Evolutionary conservation across 2,113 vertebrate genomes (phyloP), one percentile per base, ranked within the genome.

Genomic region (Hymenochirus boettgeri): DNA sequence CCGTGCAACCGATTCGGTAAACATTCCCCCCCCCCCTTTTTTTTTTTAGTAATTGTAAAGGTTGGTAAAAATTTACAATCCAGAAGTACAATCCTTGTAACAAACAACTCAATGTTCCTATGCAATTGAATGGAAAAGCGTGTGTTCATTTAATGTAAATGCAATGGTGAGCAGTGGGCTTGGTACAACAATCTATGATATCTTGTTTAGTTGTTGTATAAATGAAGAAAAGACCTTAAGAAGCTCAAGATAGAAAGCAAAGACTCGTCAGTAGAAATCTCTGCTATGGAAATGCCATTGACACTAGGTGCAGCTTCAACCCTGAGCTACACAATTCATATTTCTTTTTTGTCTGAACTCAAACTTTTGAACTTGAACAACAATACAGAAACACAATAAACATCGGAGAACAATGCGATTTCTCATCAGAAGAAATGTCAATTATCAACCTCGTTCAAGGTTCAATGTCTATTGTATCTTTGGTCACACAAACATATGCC

Each of bases 301-400:
- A 57, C 46, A 69, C 47, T 33, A 60, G 25, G 35, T 46, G 52
- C 19, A 27, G 33, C 19, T 21, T n/a, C 24, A 53, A 69, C 64
- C 56, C 46, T 42, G 46, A 59, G 56, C 56, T 67, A 57, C 51
- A 67, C 31, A 53, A 53, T 45, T 13, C 47, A 12, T 48, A 52
- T 53, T 60, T 69, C 39, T 52, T 57, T 53, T 23, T 29, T 7
- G 22, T 69, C 35, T 31, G 47, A 60, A 53, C 18, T 60, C 48
- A 35, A 69, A 53, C 65, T 69, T 52, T 53, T 69, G 65, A 69
- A 69, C 65, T 69, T 60, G 52, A 21, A 11, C 24, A 45, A 69
- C 57, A 69, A 69, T 69, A 52, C 57, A 45, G 18, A 60, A 59
- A 51, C 31, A 69, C 65, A 69, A 69, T 69, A 69, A 53, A 60